Conservation (phyloP, 2,888 invertebrate species). For the Oscheius sp. region DNA sequence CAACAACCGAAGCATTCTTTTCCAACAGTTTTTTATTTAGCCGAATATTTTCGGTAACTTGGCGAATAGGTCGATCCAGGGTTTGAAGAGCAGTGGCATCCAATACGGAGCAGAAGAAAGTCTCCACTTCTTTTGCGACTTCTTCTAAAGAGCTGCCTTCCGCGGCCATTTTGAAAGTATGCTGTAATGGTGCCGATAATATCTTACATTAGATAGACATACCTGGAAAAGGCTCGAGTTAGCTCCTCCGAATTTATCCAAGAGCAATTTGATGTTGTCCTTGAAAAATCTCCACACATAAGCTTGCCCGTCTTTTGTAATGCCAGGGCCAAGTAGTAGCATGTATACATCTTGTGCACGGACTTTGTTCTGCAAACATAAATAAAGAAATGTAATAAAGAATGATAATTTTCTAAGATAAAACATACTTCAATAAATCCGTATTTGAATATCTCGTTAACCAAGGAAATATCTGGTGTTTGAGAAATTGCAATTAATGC, state of each 20-base stretch:
- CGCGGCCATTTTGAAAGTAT: conserved; percentile 41
- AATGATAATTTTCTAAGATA: background rate
- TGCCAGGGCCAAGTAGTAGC: conserved; percentile 52
- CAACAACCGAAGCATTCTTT: conserved; percentile 30
- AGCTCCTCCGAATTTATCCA: conserved; percentile 64
- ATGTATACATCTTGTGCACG: conserved; percentile 64
- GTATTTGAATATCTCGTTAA: conserved; percentile 62
- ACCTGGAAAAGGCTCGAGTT: conserved; percentile 66
- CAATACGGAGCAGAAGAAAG: conserved; percentile 43
- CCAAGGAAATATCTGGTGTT: conserved; percentile 43
- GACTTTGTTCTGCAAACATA: conserved; percentile 66
- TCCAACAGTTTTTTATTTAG: conserved; percentile 27
- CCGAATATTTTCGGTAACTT: conserved; percentile 42
- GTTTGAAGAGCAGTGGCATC: conserved; percentile 50
- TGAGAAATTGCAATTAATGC: conserved; percentile 60
- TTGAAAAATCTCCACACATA: conserved; percentile 67
- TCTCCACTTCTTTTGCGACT: conserved; percentile 52
- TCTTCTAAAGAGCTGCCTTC: conserved; percentile 44
- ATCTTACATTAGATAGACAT: background rate
- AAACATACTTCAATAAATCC: conserved; percentile 55
- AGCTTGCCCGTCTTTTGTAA: conserved; percentile 55
- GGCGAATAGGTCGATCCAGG: conserved; percentile 66
- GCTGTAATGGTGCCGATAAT: conserved; percentile 28
- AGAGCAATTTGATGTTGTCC: conserved; percentile 57
- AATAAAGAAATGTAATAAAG: conserved; percentile 2